A percentile compares a stretch with the other conserved stretches of the same genome.
These are phyloP conservation scores for Channa striata DNA, from an alignment of 2,797 vertebrate genomes.

Conservation along the genomic window DNA sequence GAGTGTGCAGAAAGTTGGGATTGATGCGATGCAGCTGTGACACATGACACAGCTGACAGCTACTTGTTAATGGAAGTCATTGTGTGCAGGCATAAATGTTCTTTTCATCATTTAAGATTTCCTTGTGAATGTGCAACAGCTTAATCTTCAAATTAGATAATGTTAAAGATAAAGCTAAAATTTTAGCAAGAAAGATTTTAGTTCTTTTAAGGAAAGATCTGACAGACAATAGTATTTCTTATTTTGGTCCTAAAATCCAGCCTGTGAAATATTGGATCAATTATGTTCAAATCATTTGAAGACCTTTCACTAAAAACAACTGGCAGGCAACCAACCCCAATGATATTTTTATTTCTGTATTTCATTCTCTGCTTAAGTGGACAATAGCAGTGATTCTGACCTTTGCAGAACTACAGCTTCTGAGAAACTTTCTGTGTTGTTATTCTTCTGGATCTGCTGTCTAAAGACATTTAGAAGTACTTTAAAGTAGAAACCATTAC, in stretches of 20 bases:
- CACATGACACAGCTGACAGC: too few relatives aligned
- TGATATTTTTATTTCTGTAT: slow-evolving; percentile 46
- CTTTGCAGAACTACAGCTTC: slow-evolving; percentile 49
- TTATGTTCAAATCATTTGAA: slow-evolving; percentile 17
- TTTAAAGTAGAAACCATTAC: slow-evolving; percentile 9
- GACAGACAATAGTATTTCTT: slow-evolving; percentile 15
- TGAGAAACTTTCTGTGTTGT: slow-evolving; percentile 15
- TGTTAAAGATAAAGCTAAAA: too few relatives aligned
- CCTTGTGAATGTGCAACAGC: neutral
- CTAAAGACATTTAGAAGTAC: neutral
- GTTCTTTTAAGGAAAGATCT: slow-evolving; percentile 10
- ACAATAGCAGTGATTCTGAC: slow-evolving; percentile 40
- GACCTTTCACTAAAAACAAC: slow-evolving; percentile 26
- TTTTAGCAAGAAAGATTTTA: too few relatives aligned
- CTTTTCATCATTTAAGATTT: neutral
- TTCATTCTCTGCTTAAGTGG: slow-evolving; percentile 36
- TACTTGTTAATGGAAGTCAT: neutral
- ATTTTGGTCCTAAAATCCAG: slow-evolving; percentile 8
- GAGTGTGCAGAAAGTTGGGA: neutral
- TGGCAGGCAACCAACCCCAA: slow-evolving; percentile 9
- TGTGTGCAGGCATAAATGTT: neutral
- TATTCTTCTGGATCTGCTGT: neutral
- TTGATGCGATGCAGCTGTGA: neutral
- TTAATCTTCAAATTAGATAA: too few relatives aligned
- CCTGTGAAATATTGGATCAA: slow-evolving; percentile 1